Evolutionary conservation across 30 jellyfish, hydroid and myxozoan species (phyloP), one percentile per base, ranked within the genome.

Genomic region (Hydractinia symbiolongicarpus): DNA sequence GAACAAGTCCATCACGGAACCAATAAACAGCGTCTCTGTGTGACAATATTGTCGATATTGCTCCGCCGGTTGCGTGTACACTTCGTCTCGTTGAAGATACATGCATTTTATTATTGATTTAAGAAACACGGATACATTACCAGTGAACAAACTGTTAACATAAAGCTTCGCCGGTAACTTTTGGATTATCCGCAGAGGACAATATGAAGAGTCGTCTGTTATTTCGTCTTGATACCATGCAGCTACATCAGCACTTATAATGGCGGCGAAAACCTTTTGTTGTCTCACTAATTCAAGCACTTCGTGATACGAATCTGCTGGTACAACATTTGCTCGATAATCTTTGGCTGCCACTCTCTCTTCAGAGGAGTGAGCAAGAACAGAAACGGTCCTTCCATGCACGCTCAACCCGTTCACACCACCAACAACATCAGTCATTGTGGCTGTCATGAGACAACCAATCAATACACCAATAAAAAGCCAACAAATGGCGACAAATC

Each of bases 191-290:
- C 50, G 67, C 69, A 79, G 53, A 79, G 84, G 84, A 8, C 10
- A 50, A 61, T 61, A 14, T 14, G 80, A 30, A n/a, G 80, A 20
- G 19, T 10, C 76, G 13, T 58, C 82, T 15, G 40, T 66, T 14
- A 79, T 79, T 49, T 79, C 84, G 51, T 79, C 68, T 13, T 79
- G 79, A 20, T 79, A 79, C 87, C 87, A 79, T 6, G 87, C 87
- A 19, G 87, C 87, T 9, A 79, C 64, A 44, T 79, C 87, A 16
- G 87, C 69, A 13, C 53, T 67, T 9, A 79, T 66, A 19, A 79
- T 14, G 8, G 84, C 72, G n/a, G 87, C 87, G 40, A 53, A 64
- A n/a, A 49, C 84, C 16, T 19, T 11, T 53, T 81, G 84, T 53
- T 79, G 6, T 7, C 84, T 83, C 16, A 79, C 87, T 5, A 61